Percentiles rank a stretch among this genome's conserved stretches.
These are phyloP conservation scores for Macrocentrus cingulum DNA, from an alignment of 1,140 invertebrate species.

Conservation along the genomic window DNA sequence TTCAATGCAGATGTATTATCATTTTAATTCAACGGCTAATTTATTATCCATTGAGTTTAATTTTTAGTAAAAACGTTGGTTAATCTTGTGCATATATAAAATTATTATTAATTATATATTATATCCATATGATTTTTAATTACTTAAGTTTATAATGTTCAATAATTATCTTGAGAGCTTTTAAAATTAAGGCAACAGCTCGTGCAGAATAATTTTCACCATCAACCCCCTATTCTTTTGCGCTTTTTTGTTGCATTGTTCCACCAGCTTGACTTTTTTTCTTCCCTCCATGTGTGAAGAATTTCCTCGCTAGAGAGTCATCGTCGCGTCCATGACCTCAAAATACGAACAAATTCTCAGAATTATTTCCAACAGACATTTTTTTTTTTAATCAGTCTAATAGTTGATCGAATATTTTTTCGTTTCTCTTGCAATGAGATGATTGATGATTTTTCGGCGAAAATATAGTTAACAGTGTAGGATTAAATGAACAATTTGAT, in stretches of 20 bases:
- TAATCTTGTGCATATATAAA: no score
- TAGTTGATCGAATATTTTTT: no score
- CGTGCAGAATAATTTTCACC: background rate
- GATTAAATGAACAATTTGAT: slow-evolving; percentile 13
- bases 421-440: background rate
- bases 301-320: background rate
- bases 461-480: background rate
- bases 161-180: background rate
- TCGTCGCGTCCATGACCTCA: no score
- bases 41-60: no score
- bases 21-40: no score
- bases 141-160: no score
- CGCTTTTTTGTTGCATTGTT: background rate
- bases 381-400: background rate
- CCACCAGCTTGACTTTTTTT: background rate
- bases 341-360: background rate
- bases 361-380: background rate
- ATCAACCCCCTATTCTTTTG: background rate
- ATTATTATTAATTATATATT: no score
- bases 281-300: background rate
- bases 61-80: no score
- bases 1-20: no score
- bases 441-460: slow-evolving; percentile 17
- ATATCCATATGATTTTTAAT: no score
- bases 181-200: background rate